These are phyloP conservation scores for Serranus cabrilla DNA, from an alignment of 2,797 vertebrate species.

Conservation along the genomic window DNA sequence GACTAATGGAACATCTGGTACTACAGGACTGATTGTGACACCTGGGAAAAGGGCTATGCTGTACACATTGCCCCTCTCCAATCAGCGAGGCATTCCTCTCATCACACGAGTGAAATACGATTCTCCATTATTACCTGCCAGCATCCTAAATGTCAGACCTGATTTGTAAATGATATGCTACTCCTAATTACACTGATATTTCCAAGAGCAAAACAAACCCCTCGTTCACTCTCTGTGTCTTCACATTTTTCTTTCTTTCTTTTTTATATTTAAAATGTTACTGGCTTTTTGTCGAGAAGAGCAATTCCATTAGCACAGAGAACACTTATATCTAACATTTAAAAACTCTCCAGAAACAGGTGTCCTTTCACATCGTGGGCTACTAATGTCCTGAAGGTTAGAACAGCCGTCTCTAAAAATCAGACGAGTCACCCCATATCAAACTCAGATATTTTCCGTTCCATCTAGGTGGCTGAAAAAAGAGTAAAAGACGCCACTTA, in stretches of 20 bases:
- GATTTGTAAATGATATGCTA: conserved; percentile 83
- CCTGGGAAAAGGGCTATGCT: conserved; percentile 54
- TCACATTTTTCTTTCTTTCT: background rate
- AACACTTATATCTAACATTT: conserved; percentile 62
- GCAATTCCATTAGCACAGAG: conserved; percentile 47
- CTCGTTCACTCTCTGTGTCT: conserved; percentile 25
- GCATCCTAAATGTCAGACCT: conserved; percentile 80
- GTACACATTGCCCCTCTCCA: conserved; percentile 56
- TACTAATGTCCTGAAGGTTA: conserved; percentile 42
- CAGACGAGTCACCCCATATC: conserved; percentile 16
- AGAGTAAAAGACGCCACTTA: conserved; percentile 36
- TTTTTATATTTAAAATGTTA: conserved; percentile 34
- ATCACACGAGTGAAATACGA: conserved; percentile 68
- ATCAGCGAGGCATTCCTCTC: conserved; percentile 69
- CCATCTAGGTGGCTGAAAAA: conserved; percentile 19
- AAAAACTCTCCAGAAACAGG: conserved; percentile 42
- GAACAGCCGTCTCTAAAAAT: conserved; percentile 24
- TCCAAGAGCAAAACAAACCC: conserved; percentile 73
- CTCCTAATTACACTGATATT: conserved; percentile 81
- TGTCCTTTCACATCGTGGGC: conserved; percentile 36
- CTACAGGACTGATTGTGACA: conserved; percentile 68
- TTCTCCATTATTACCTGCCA: conserved; percentile 69
- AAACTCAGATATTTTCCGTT: conserved; percentile 20
- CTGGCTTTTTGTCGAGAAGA: conserved; percentile 45
- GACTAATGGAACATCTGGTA: conserved; percentile 64